These are phyloP conservation scores for Helicoverpa assulta DNA, from an alignment of 2,888 invertebrate species.

Conservation along the genomic window DNA sequence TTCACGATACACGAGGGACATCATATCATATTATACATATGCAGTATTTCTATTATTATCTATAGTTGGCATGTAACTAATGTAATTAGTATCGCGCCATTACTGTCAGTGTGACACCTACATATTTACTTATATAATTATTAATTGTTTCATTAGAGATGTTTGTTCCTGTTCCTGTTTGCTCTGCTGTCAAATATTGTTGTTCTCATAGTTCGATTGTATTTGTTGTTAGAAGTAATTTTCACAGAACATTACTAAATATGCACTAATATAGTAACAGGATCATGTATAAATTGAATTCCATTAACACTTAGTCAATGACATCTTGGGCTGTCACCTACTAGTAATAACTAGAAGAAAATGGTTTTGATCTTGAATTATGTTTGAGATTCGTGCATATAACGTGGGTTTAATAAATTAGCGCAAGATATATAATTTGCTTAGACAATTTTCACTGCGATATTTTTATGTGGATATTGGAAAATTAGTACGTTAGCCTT, in stretches of 20 bases:
- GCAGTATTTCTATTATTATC: constrained; percentile 28
- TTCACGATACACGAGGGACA: constrained; percentile 6
- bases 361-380: constrained; percentile 18
- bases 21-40: not conserved
- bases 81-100: constrained; percentile 33
- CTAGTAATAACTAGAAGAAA: constrained; percentile 26
- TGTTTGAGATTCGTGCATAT: constrained; percentile 17
- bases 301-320: constrained; percentile 27
- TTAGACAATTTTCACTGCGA: constrained; percentile 6
- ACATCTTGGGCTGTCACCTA: not conserved
- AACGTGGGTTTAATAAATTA: constrained; percentile 21
- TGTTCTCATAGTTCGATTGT: not conserved
- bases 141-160: constrained; percentile 11
- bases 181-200: not conserved
- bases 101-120: constrained; percentile 21
- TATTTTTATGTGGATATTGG: constrained; percentile 3
- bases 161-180: constrained; percentile 8
- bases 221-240: not conserved
- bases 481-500: constrained; percentile 16
- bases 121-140: constrained; percentile 6
- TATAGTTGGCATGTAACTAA: constrained; percentile 30
- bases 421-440: constrained; percentile 1
- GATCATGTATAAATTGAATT: constrained; percentile 3
- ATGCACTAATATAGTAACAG: not conserved
- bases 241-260: not conserved